These are phyloP conservation scores for Cyaniris semiargus DNA, from an alignment of 2,888 invertebrate species.

Conservation along the genomic window DNA sequence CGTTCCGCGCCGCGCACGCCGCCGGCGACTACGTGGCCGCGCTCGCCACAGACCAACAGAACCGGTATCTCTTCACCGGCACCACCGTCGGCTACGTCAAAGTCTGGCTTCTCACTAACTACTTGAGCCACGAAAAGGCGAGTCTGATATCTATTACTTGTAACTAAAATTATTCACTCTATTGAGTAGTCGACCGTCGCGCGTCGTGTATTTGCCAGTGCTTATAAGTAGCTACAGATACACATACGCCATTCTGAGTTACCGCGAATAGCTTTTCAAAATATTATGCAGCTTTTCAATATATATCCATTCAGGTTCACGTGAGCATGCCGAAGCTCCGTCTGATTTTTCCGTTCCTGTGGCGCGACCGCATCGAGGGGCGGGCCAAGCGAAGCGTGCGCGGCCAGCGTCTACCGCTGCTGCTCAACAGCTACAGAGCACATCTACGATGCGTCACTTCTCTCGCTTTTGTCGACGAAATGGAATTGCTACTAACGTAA, in stretches of 20 bases:
- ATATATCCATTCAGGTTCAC: slow-evolving; percentile 59
- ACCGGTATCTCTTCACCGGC: slow-evolving; percentile 87
- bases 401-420: slow-evolving; percentile 82
- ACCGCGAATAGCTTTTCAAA: too few relatives aligned
- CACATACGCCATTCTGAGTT: too few relatives aligned
- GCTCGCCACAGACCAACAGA: slow-evolving; percentile 85
- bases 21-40: slow-evolving; percentile 83
- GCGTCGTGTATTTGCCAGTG: too few relatives aligned
- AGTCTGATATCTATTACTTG: background rate
- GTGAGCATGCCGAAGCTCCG: slow-evolving; percentile 83
- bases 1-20: slow-evolving; percentile 86
- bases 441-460: slow-evolving; percentile 85
- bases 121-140: slow-evolving; percentile 72
- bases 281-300: too few relatives aligned
- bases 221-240: too few relatives aligned
- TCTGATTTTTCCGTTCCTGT: slow-evolving; percentile 86
- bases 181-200: too few relatives aligned
- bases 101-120: slow-evolving; percentile 88
- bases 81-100: slow-evolving; percentile 88
- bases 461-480: slow-evolving; percentile 83
- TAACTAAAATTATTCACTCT: background rate
- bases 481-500: slow-evolving; percentile 85
- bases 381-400: slow-evolving; percentile 84
- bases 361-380: slow-evolving; percentile 83
- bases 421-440: slow-evolving; percentile 85